Evolutionary conservation across 2,888 invertebrate genomes (phyloP).

Genomic region (Julus scanicus): DNA sequence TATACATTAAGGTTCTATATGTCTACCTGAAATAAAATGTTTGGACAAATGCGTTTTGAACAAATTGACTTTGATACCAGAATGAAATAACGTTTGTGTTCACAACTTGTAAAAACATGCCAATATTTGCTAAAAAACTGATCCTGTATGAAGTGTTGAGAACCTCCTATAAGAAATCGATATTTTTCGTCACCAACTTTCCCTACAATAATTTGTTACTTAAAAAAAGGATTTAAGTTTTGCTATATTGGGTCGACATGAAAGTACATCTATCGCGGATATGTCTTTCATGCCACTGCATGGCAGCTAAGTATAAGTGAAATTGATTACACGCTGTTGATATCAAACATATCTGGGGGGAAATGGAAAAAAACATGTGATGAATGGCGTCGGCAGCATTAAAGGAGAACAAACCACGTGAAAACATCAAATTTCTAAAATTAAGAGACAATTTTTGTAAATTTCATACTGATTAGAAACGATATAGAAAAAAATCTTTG

Average conservation of each 20-base stretch:
- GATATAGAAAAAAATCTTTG: neutral
- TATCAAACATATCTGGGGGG: conserved; percentile 16
- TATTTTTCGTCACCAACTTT: neutral
- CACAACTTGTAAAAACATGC: neutral
- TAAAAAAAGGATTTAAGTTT: neutral
- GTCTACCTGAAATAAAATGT: too few species aligned
- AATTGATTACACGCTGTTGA: conserved; percentile 32
- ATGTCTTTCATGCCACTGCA: neutral
- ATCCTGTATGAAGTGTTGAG: neutral
- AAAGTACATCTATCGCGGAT: neutral
- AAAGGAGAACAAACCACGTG: neutral
- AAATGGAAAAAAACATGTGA: neutral
- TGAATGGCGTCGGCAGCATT: neutral
- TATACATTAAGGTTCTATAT: too few species aligned
- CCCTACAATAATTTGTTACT: neutral
- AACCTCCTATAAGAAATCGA: neutral
- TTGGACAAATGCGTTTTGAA: neutral
- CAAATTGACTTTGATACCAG: neutral
- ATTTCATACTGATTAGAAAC: neutral
- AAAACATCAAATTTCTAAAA: neutral
- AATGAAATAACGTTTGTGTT: neutral
- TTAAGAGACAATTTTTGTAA: neutral
- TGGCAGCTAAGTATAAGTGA: conserved; percentile 20
- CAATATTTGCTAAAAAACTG: neutral
- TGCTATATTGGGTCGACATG: neutral